Percentiles rank a stretch among this genome's conserved stretches.
Evolutionary conservation across 2,888 invertebrate genomes (phyloP).

Genomic region (Oligia latruncula): DNA sequence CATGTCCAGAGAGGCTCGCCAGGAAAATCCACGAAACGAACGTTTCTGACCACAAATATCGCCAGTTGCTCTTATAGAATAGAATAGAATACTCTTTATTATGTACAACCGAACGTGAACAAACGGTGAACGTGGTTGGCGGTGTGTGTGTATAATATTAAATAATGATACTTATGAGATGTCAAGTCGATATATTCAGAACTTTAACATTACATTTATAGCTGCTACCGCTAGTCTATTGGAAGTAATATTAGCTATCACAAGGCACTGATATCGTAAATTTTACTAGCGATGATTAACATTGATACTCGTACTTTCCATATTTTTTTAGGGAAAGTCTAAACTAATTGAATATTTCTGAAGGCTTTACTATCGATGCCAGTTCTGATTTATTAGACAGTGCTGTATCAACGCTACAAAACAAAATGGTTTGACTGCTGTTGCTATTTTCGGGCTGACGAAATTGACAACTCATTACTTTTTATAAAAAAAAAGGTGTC

Average conservation of each 20-base stretch:
- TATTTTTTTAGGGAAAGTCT: constrained; percentile 24
- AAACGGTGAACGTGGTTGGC: too few species aligned
- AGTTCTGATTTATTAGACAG: not conserved
- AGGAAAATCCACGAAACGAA: not conserved
- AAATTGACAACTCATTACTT: too few species aligned
- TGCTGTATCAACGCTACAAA: not conserved
- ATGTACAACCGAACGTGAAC: too few species aligned
- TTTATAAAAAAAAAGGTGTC: not conserved
- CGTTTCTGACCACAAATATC: not conserved
- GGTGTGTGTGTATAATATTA: not conserved
- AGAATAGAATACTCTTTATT: too few species aligned
- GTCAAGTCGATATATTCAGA: constrained; percentile 41
- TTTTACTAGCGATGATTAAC: constrained; percentile 47
- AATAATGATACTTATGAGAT: constrained; percentile 22
- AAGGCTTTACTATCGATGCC: constrained; percentile 23
- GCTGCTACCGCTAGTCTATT: constrained; percentile 58
- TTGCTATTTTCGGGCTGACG: not conserved
- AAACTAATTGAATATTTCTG: not conserved
- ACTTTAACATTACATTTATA: constrained; percentile 37
- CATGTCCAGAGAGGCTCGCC: not conserved
- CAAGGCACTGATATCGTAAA: constrained; percentile 76
- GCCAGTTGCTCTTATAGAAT: not conserved
- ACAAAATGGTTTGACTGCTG: not conserved
- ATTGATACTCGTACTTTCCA: constrained; percentile 23
- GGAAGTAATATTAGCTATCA: constrained; percentile 66